A percentile compares a stretch with the other conserved stretches of the same genome.
Evolutionary conservation across 2,888 invertebrate species (phyloP).

Genomic region (Zaprionus obscuricornis): DNA sequence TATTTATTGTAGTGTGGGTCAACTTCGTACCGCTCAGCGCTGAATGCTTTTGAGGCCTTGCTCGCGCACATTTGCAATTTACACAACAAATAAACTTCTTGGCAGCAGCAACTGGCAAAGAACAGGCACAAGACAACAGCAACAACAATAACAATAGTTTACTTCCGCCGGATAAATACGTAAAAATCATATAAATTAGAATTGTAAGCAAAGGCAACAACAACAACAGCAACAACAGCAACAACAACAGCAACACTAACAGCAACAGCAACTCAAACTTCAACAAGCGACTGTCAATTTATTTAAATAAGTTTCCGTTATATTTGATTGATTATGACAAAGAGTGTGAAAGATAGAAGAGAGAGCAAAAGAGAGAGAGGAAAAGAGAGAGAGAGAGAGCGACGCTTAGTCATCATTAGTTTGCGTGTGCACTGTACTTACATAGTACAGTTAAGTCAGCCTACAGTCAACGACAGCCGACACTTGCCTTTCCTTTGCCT

Average conservation of each 20-base stretch:
- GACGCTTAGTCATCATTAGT: slow-evolving; percentile 47
- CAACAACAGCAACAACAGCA: too few species aligned
- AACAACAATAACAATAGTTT: slow-evolving; percentile 53
- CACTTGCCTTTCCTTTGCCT: slow-evolving; percentile 44
- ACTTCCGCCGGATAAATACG: slow-evolving; percentile 80
- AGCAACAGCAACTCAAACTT: too few species aligned
- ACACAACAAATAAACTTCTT: slow-evolving; percentile 67
- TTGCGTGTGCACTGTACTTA: slow-evolving; percentile 4
- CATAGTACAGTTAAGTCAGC: neutral
- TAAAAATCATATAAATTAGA: slow-evolving; percentile 70
- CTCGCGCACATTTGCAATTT: slow-evolving; percentile 73
- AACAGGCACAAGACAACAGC: slow-evolving; percentile 10
- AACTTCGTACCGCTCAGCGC: neutral
- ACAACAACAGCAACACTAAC: too few species aligned
- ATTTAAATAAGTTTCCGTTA: slow-evolving; percentile 55
- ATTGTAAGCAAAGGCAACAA: slow-evolving; percentile 32
- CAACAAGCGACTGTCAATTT: too few species aligned
- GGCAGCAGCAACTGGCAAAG: slow-evolving; percentile 17
- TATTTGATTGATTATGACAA: slow-evolving; percentile 37
- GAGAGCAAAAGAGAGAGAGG: too few species aligned
- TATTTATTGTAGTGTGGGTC: slow-evolving; percentile 67
- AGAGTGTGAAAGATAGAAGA: too few species aligned
- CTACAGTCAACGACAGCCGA: slow-evolving; percentile 18
- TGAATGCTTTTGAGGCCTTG: slow-evolving; percentile 35
- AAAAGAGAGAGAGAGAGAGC: too few species aligned